These are phyloP conservation scores for Piaya cayana DNA, from an alignment of 2,113 vertebrate genomes.

Conservation along the genomic window DNA sequence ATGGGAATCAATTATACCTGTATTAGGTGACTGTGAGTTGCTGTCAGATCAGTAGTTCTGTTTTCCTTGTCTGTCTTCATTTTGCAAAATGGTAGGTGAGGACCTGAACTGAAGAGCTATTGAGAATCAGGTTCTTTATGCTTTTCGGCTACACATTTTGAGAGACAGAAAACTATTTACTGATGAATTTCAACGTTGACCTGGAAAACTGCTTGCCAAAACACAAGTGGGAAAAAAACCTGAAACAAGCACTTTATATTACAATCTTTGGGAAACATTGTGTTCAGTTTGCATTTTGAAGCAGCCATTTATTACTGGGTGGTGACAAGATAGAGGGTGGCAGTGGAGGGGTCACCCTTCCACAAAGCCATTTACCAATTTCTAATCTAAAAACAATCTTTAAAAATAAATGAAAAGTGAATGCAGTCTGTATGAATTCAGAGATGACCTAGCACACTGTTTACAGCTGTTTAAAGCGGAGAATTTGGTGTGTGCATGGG, in stretches of 20 bases:
- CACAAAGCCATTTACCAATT: neutral
- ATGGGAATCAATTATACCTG: neutral
- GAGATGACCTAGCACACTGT: neutral
- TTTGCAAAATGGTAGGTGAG: conserved; percentile 14
- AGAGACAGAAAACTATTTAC: neutral
- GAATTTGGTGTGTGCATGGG: neutral
- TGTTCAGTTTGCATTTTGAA: conserved; percentile 11
- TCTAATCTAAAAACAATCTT: conserved; percentile 14
- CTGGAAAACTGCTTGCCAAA: conserved; percentile 12
- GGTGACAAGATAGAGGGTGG: neutral
- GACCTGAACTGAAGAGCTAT: conserved; percentile 11
- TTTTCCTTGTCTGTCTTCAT: conserved; percentile 20
- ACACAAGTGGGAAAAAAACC: neutral
- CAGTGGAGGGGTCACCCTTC: neutral
- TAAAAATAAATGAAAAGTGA: conserved; percentile 34
- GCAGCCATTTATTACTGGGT: neutral
- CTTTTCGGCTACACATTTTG: neutral
- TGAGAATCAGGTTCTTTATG: neutral
- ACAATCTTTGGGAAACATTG: neutral
- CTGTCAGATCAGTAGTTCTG: neutral
- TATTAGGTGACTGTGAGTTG: neutral
- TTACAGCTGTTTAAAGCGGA: conserved; percentile 29
- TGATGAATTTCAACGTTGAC: conserved; percentile 14
- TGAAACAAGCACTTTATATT: neutral
- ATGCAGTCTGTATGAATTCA: neutral